phyloP scores from a whole-genome alignment of 2,797 vertebrate species.

The Chelonia mydas region DNA sequence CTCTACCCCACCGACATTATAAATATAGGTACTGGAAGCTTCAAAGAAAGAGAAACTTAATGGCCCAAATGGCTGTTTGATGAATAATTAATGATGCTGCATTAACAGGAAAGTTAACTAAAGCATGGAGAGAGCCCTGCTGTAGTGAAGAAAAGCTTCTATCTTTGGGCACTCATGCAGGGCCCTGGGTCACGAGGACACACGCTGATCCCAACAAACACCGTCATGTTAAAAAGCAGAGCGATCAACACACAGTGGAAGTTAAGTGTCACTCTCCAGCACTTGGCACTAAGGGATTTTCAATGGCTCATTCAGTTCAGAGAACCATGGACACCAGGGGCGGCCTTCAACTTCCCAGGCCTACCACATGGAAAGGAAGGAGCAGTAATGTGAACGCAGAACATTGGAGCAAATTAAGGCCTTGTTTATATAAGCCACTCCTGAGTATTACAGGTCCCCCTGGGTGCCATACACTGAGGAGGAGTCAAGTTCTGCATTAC shows the following conservation, averaged over 20 bases:
- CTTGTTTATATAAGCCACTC: no score
- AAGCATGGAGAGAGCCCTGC: background rate
- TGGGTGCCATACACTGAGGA: no score
- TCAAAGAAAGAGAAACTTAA: slow-evolving; percentile 64
- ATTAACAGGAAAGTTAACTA: slow-evolving; percentile 60
- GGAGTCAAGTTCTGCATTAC: no score
- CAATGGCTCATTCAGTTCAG: accelerated
- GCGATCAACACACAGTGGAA: accelerated
- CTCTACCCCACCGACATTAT: background rate
- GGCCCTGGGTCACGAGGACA: background rate
- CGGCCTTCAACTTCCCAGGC: background rate
- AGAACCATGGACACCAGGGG: accelerated
- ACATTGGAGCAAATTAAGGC: no score
- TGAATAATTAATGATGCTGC: slow-evolving; percentile 64
- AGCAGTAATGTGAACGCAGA: no score
- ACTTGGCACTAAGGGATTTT: accelerated
- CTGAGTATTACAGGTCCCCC: no score
- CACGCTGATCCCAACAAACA: accelerated
- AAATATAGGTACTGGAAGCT: slow-evolving; percentile 49
- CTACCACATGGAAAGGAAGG: accelerated
- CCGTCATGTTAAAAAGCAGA: accelerated
- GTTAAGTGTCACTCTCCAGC: accelerated
- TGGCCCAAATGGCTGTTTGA: background rate
- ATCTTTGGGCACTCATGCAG: background rate
- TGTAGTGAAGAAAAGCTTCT: background rate